A percentile compares a stretch with the other conserved stretches of the same genome.
Conservation (phyloP, 1,140 invertebrate species). For the Drosophila auraria region DNA sequence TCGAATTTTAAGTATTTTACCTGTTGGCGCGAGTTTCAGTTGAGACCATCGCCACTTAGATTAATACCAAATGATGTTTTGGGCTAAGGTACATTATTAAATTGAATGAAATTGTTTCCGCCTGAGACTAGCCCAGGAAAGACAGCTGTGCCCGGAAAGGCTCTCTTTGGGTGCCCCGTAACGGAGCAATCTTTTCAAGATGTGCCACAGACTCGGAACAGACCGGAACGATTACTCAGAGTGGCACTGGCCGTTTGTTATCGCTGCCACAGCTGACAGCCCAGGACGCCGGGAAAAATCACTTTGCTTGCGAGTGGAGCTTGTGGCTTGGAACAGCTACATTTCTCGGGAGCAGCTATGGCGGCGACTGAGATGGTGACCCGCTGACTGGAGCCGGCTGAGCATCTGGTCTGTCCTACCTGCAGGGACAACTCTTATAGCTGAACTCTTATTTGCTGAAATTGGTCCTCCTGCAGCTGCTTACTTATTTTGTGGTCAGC, state of each 20-base stretch:
- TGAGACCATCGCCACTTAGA: not conserved
- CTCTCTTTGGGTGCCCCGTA: not conserved
- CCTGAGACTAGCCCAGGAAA: slow-evolving; percentile 1
- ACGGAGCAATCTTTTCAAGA: slow-evolving; percentile 26
- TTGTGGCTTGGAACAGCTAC: slow-evolving; percentile 1
- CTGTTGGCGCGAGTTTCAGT: not conserved
- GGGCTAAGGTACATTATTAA: slow-evolving; percentile 1
- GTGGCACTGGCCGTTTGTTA: slow-evolving; percentile 37
- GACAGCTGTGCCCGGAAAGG: slow-evolving; percentile 28
- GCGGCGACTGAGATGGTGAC: too few relatives aligned
- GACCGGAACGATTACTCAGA: slow-evolving; percentile 36
- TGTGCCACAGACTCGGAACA: slow-evolving; percentile 23
- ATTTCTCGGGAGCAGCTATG: not conserved
- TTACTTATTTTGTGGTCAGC: slow-evolving; percentile 33
- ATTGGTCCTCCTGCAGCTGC: slow-evolving; percentile 19
- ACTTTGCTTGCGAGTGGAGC: slow-evolving; percentile 28
- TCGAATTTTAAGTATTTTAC: slow-evolving; percentile 3
- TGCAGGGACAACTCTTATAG: slow-evolving; percentile 18
- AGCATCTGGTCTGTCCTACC: slow-evolving; percentile 11
- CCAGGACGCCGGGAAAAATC: slow-evolving; percentile 31
- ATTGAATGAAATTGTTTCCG: slow-evolving; percentile 8
- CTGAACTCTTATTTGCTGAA: too few relatives aligned
- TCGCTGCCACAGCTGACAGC: slow-evolving; percentile 18
- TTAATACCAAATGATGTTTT: not conserved
- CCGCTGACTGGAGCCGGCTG: not conserved